phyloP scores from a whole-genome alignment of 2,888 invertebrate species.

The Andrena trimmerana region DNA sequence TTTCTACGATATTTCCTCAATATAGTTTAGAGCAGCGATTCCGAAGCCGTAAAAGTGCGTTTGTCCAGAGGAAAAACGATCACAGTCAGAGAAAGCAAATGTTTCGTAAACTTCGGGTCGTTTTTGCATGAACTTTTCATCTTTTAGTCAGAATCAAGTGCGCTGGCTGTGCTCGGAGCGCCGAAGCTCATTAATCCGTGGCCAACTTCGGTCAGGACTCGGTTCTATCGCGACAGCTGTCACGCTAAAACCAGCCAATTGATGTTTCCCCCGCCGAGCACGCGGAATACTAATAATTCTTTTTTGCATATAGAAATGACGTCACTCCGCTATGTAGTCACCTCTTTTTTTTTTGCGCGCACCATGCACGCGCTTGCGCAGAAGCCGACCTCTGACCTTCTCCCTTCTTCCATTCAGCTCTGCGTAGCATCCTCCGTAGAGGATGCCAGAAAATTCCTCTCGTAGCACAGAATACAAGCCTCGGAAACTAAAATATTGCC shows the following conservation, averaged over 20 bases:
- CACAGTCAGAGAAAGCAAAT: no score
- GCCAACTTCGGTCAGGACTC: conserved; percentile 16
- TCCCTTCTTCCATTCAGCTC: conserved; percentile 3
- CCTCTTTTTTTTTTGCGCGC: background rate
- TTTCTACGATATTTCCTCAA: no score
- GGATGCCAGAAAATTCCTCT: background rate
- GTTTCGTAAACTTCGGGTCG: no score
- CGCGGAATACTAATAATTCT: background rate
- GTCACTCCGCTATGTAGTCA: background rate
- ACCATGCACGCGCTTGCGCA: background rate
- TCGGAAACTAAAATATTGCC: background rate
- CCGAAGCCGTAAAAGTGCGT: no score
- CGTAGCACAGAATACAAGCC: background rate
- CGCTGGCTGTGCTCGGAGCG: background rate
- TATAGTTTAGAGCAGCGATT: no score
- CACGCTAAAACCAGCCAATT: background rate
- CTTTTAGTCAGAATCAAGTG: no score
- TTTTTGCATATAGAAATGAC: background rate
- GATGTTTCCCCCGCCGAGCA: background rate
- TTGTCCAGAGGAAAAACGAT: no score
- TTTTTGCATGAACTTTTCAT: no score
- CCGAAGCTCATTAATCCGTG: conserved; percentile 66
- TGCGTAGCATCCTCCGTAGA: background rate
- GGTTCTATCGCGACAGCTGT: conserved; percentile 6
- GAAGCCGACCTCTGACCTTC: conserved; percentile 25